phyloP scores from a whole-genome alignment of 2,113 vertebrate genomes.

The Corydoras maculifer region DNA sequence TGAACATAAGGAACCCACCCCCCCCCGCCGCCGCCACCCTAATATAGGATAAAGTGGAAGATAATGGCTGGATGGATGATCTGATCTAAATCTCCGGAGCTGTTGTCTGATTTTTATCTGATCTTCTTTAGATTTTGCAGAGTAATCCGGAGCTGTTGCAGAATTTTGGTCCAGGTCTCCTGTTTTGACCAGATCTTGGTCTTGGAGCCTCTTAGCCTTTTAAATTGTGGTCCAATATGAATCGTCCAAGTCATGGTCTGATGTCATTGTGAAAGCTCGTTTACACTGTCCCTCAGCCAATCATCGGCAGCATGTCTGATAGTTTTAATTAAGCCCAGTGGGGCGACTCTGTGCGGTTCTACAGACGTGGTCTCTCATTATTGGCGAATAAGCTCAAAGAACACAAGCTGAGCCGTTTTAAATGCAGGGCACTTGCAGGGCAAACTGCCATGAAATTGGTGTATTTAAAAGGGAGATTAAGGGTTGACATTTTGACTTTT shows the following conservation, averaged over 20 bases:
- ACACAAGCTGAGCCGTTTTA: slow-evolving; percentile 13
- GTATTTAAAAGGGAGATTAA: slow-evolving; percentile 43
- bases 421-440: slow-evolving; percentile 34
- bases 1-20: too few relatives aligned
- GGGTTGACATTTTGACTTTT: slow-evolving; percentile 45
- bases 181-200: too few relatives aligned
- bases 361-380: background rate
- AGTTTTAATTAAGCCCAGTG: slow-evolving; percentile 2
- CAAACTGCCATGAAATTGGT: slow-evolving; percentile 40
- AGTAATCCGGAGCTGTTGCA: too few relatives aligned
- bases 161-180: too few relatives aligned
- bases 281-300: background rate
- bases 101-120: background rate
- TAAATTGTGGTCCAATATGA: too few relatives aligned
- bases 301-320: background rate
- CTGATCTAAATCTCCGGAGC: background rate
- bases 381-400: background rate
- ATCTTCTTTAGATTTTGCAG: too few relatives aligned
- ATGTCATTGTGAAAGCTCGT: background rate
- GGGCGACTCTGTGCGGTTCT: background rate
- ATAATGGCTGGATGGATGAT: too few relatives aligned
- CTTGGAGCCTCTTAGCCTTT: too few relatives aligned
- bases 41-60: too few relatives aligned
- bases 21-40: too few relatives aligned
- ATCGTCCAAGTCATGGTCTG: background rate